phyloP scores from a whole-genome alignment of 64 coral and sea anemone genomes.

The Pocillopora verrucosa region DNA sequence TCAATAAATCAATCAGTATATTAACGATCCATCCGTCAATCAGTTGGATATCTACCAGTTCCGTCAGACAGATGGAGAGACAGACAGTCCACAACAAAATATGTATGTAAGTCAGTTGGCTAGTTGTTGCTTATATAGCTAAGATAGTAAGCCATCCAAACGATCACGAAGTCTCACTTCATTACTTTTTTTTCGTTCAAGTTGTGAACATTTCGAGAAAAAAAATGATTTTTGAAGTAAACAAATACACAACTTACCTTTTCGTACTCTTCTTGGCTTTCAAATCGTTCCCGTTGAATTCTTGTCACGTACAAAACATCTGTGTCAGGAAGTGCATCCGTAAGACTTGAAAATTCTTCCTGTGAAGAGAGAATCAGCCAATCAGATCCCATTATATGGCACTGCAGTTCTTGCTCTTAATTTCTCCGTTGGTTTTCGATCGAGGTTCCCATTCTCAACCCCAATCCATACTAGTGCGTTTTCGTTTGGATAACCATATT shows the following conservation, averaged over 20 bases:
- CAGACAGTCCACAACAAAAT: background rate
- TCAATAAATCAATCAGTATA: background rate
- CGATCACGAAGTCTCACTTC: background rate
- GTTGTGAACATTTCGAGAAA: background rate
- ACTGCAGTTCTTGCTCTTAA: no score
- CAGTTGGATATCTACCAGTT: background rate
- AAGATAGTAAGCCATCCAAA: background rate
- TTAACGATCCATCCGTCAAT: background rate
- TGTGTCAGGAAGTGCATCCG: slow-evolving; percentile 71
- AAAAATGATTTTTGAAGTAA: background rate
- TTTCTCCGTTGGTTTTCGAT: background rate
- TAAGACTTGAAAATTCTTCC: slow-evolving; percentile 75
- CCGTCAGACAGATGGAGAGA: background rate
- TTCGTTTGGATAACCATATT: no score
- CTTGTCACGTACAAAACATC: slow-evolving; percentile 96
- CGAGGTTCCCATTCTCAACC: no score
- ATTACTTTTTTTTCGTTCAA: no score
- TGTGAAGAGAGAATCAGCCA: slow-evolving; percentile 1
- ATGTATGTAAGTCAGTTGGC: background rate
- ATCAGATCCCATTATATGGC: background rate
- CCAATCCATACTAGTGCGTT: no score
- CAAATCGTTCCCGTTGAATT: slow-evolving; percentile 93
- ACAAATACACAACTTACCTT: slow-evolving; percentile 50
- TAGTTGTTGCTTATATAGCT: background rate
- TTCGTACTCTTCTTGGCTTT: slow-evolving; percentile 82